Evolutionary conservation across 2,888 invertebrate species (phyloP).

Genomic region (Eutolmus rufibarbis): DNA sequence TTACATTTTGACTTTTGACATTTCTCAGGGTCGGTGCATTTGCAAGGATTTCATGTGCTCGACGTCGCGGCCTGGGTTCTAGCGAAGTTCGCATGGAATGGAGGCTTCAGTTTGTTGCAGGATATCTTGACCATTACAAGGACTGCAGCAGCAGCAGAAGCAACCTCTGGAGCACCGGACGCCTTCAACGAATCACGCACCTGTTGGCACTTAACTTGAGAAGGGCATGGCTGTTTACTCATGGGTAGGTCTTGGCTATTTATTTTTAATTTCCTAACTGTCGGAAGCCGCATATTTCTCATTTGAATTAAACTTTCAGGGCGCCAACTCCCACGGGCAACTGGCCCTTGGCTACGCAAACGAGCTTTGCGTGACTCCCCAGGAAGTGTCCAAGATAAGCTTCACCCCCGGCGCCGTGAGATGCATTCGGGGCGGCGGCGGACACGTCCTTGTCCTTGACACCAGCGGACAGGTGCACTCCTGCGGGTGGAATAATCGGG

Average conservation of each 20-base stretch:
- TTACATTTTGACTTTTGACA: not conserved
- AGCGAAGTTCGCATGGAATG: not conserved
- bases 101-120: not conserved
- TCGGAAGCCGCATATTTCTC: not conserved
- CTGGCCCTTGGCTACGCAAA: slow-evolving; percentile 72
- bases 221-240: slow-evolving; percentile 59
- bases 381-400: slow-evolving; percentile 55
- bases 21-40: not conserved
- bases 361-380: slow-evolving; percentile 72
- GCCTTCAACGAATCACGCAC: not conserved
- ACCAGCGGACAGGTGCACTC: slow-evolving; percentile 73
- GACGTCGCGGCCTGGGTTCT: not conserved
- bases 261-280: not conserved
- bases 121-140: not conserved
- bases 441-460: slow-evolving; percentile 76
- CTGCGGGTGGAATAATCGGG: slow-evolving; percentile 81
- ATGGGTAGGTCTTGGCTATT: slow-evolving; percentile 57
- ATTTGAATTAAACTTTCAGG: slow-evolving; percentile 64
- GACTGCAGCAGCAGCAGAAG: not conserved
- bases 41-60: not conserved
- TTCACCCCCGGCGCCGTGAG: slow-evolving; percentile 64
- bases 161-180: not conserved
- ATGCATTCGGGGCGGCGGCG: slow-evolving; percentile 78
- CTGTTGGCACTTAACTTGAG: not conserved
- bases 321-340: slow-evolving; percentile 85